A percentile compares a stretch with the other conserved stretches of the same genome.
These are phyloP conservation scores for Latheticus oryzae DNA, from an alignment of 2,888 invertebrate species.

Conservation along the genomic window DNA sequence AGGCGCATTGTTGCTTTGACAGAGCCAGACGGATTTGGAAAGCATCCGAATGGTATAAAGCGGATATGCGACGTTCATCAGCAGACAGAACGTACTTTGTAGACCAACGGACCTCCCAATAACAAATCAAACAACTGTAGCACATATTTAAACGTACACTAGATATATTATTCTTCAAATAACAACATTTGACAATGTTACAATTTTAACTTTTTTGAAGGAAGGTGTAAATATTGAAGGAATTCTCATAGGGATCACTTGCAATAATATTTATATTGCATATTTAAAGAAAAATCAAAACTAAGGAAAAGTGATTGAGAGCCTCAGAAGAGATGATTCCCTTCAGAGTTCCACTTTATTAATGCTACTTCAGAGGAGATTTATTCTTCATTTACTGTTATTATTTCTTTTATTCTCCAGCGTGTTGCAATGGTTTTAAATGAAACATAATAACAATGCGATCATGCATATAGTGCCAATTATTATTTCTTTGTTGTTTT, in stretches of 20 bases:
- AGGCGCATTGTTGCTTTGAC: slow-evolving; percentile 41
- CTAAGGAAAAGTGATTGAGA: slow-evolving; percentile 14
- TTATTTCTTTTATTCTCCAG: slow-evolving; percentile 12
- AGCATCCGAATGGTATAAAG: slow-evolving; percentile 43
- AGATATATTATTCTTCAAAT: slow-evolving; percentile 14
- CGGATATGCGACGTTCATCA: slow-evolving; percentile 41
- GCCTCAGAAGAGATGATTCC: background rate
- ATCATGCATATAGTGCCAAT: too few species aligned
- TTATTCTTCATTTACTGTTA: slow-evolving; percentile 21
- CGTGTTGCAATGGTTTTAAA: too few species aligned
- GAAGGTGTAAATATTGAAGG: slow-evolving; percentile 11
- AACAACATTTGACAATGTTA: slow-evolving; percentile 21
- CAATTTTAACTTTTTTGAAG: slow-evolving; percentile 1
- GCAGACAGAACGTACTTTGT: slow-evolving; percentile 30
- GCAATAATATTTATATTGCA: too few species aligned
- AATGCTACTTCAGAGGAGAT: slow-evolving; percentile 15
- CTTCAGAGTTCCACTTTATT: slow-evolving; percentile 11
- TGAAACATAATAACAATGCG: too few species aligned
- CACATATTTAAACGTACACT: slow-evolving; percentile 28
- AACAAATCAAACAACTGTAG: slow-evolving; percentile 30
- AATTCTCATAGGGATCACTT: slow-evolving; percentile 11
- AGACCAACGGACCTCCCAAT: slow-evolving; percentile 20
- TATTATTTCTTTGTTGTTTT: too few species aligned
- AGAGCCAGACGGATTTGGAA: slow-evolving; percentile 40
- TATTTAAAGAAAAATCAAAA: slow-evolving; percentile 14